Base-by-base conservation (phyloP, 92 coral and sea anemone genomes). In the Heteractis magnifica region DNA sequence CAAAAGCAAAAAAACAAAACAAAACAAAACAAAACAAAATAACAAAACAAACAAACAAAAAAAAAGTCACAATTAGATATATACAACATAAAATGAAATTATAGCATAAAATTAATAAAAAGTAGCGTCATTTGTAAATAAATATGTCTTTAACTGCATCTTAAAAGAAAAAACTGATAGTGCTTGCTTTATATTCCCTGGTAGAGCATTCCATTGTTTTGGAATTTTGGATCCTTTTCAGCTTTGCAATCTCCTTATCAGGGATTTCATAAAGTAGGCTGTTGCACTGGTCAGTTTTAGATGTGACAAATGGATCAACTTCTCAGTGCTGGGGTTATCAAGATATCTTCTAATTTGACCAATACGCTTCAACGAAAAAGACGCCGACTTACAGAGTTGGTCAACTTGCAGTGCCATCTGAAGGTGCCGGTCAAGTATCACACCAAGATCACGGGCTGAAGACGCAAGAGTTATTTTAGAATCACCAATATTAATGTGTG, bases 231-330 rank as follows among this genome's bases (percentile, higher is more conserved):
- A 80, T 71, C 21, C 21, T 62, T 62, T 80, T 77, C 8, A 80
- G 13, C 49, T 80, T 80, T 20, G 75, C 19, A n/a, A 80, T 56
- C 44, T 71, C 77, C 9, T 59, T 49, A 48, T 81, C 77, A 20
- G 85, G 78, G 0, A 81, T 60, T 12, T 79, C 86, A 72, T 82
- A 72, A 12, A 82, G 68, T 14, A 82, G 50, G 55, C 78, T 70
- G 64, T 82, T 82, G 51, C 78, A 82, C 15, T 71, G 78, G 60
- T 81, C 84, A 9, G 62, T 50, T 65, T 77, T 77, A 4, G 81
- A 77, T 34, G 77, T 82, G 15, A 82, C 51, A 12, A 79, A 52
- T 82, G 85, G 49, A 82, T 64, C 10, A 82, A 52, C 15, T 56
- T 51, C 18, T 82, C 65, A 49, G 85, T 71, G 15, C 68, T 56